Conservation (phyloP, 2,888 invertebrate species). For the Hylaea fasciaria region DNA sequence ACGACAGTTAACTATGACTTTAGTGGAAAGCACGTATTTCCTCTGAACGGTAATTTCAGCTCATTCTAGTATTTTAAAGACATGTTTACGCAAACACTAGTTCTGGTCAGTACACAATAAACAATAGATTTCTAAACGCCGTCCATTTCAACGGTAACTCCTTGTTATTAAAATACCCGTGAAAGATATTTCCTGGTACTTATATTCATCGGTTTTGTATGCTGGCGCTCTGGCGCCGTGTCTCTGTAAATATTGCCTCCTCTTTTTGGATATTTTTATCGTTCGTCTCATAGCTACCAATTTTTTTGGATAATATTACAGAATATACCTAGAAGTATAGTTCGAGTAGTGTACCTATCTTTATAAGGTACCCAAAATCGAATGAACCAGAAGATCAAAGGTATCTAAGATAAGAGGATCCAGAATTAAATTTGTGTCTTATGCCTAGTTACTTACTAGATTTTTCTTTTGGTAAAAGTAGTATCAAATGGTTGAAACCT, state of each 20-base stretch:
- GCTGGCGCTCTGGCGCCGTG: conserved; percentile 9
- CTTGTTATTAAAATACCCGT: conserved; percentile 53
- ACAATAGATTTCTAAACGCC: conserved; percentile 30
- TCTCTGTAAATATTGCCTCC: conserved; percentile 2
- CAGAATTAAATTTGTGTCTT: too few species aligned
- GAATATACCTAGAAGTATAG: too few species aligned
- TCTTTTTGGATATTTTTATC: too few species aligned
- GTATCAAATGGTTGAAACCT: too few species aligned
- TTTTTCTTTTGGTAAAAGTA: too few species aligned
- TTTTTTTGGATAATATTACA: too few species aligned
- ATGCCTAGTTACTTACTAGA: too few species aligned
- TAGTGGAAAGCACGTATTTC: not conserved
- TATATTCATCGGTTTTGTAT: not conserved
- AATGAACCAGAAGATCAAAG: too few species aligned
- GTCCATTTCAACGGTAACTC: conserved; percentile 49
- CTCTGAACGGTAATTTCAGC: not conserved
- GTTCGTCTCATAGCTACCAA: too few species aligned
- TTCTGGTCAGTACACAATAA: conserved; percentile 25
- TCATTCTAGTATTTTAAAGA: conserved; percentile 1
- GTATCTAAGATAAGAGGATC: too few species aligned
- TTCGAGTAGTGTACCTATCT: too few species aligned
- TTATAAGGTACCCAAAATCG: too few species aligned
- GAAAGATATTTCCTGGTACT: conserved; percentile 54
- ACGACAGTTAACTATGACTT: not conserved
- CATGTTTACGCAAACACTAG: conserved; percentile 16